These are phyloP conservation scores for Aphidoletes aphidimyza DNA, from an alignment of 2,888 invertebrate genomes.

Conservation along the genomic window DNA sequence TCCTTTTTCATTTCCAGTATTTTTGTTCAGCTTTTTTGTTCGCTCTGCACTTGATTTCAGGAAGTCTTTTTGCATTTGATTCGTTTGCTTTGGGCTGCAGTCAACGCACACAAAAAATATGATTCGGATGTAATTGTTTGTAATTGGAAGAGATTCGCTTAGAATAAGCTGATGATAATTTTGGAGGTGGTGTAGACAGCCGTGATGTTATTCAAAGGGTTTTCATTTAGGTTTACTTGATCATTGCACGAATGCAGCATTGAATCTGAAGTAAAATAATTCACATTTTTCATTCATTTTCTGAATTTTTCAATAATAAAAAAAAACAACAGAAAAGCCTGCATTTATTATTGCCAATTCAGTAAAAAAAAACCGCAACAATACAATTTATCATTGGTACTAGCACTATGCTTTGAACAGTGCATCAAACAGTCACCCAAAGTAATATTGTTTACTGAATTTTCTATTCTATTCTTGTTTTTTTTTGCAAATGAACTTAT, in stretches of 20 bases:
- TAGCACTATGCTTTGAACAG: too few relatives aligned
- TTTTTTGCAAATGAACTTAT: not conserved
- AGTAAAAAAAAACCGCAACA: too few relatives aligned
- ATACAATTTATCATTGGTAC: too few relatives aligned
- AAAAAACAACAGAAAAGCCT: too few relatives aligned
- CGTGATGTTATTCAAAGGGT: not conserved
- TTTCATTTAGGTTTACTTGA: too few relatives aligned
- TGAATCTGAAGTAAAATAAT: too few relatives aligned
- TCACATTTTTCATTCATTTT: too few relatives aligned
- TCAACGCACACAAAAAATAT: not conserved
- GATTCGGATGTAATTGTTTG: conserved; percentile 10
- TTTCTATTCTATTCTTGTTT: not conserved
- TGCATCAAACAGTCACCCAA: too few relatives aligned
- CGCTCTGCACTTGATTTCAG: not conserved
- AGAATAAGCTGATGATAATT: not conserved
- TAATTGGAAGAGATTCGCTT: not conserved
- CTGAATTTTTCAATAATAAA: too few relatives aligned
- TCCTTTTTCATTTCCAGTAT: conserved; percentile 7
- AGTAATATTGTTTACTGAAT: not conserved
- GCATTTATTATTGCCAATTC: too few relatives aligned
- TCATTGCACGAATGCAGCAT: too few relatives aligned
- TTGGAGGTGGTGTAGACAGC: not conserved
- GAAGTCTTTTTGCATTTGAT: conserved; percentile 26
- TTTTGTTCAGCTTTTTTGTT: not conserved
- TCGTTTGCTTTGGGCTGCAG: not conserved